Evolutionary conservation across 2,888 invertebrate species (phyloP).

Genomic region (Ellobium chinense): DNA sequence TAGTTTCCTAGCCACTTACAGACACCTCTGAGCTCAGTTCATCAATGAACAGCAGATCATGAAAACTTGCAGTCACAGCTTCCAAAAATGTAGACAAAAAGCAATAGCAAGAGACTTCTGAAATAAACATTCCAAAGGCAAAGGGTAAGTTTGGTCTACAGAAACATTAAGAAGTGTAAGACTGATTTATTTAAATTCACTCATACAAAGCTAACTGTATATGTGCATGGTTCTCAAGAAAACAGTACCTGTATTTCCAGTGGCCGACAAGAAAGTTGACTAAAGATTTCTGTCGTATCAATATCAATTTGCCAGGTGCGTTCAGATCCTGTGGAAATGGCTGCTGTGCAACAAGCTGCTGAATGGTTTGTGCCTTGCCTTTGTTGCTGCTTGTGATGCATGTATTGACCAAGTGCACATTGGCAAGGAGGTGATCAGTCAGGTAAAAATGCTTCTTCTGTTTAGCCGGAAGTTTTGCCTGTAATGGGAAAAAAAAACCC

Average conservation of each 20-base stretch:
- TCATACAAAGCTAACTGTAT: neutral
- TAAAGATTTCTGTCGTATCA: neutral
- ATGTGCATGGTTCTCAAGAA: neutral
- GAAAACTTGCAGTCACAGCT: too few relatives aligned
- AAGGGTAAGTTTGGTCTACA: too few relatives aligned
- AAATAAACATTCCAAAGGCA: too few relatives aligned
- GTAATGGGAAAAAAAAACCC: neutral
- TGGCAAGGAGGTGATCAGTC: neutral
- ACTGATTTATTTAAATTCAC: neutral
- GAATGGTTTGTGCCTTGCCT: neutral
- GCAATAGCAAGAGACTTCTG: too few relatives aligned
- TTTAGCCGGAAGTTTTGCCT: neutral
- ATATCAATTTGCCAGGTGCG: neutral
- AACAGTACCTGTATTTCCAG: slow-evolving; percentile 20
- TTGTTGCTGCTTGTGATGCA: neutral
- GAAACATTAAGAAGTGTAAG: too few relatives aligned
- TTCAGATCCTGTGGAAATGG: neutral
- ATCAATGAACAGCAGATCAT: too few relatives aligned
- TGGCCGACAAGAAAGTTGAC: slow-evolving; percentile 35
- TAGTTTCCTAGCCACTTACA: too few relatives aligned
- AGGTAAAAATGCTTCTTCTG: slow-evolving; percentile 2
- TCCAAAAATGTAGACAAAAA: too few relatives aligned
- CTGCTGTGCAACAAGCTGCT: neutral
- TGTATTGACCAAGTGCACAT: slow-evolving; percentile 3
- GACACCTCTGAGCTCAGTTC: too few relatives aligned